A percentile compares a stretch with the other conserved stretches of the same genome.
phyloP scores from a whole-genome alignment of 1,140 invertebrate species.

The Zaprionus gabonicus region DNA sequence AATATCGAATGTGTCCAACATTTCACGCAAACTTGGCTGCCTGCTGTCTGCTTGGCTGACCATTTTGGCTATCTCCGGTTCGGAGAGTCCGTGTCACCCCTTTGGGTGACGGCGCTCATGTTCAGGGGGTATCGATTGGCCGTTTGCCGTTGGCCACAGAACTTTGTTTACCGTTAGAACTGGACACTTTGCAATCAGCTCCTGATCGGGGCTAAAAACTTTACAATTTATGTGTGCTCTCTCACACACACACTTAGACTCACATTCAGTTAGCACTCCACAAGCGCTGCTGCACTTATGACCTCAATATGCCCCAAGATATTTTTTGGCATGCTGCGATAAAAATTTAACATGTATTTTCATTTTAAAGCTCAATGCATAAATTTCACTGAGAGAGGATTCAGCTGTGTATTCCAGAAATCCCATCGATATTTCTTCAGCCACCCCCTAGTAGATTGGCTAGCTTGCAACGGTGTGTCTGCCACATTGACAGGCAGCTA shows the following conservation, averaged over 20 bases:
- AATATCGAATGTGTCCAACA: constrained; percentile 44
- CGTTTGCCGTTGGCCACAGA: constrained; percentile 63
- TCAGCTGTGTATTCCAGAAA: not conserved
- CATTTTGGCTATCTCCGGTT: constrained; percentile 38
- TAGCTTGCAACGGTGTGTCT: not conserved
- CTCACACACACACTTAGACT: constrained; percentile 5
- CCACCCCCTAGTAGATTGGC: not conserved
- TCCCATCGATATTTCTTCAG: constrained; percentile 15
- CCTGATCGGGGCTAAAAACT: constrained; percentile 36
- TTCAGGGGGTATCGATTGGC: constrained; percentile 58
- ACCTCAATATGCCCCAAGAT: constrained; percentile 46
- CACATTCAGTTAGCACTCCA: not conserved
- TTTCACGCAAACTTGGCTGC: constrained; percentile 33
- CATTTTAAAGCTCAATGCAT: constrained; percentile 2
- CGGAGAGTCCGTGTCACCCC: not conserved
- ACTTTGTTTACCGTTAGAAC: constrained; percentile 64
- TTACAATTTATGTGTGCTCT: constrained; percentile 51
- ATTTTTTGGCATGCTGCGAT: constrained; percentile 41
- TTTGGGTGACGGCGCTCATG: not conserved
- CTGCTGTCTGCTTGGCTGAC: constrained; percentile 27
- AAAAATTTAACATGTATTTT: constrained; percentile 43
- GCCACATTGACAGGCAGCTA: constrained; percentile 8
- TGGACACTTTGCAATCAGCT: constrained; percentile 46
- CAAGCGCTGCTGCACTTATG: constrained; percentile 63
- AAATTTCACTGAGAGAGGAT: not conserved